A percentile compares a stretch with the other conserved stretches of the same genome.
Conservation (phyloP, 2,797 vertebrate genomes). For the Strix occidentalis region DNA sequence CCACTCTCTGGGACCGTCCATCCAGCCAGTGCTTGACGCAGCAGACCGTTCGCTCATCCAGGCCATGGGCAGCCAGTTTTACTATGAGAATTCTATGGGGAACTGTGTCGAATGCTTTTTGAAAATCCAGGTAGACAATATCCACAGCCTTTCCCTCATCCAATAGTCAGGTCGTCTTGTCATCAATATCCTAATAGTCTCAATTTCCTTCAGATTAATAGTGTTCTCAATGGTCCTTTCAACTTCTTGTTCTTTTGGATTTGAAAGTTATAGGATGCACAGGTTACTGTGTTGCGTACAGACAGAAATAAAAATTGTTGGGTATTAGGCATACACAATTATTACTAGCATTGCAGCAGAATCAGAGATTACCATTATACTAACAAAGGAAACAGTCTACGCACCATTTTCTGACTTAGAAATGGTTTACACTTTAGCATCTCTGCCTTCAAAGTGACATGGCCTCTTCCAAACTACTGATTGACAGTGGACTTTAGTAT, state of each 20-base stretch:
- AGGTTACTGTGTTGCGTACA: neutral
- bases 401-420: neutral
- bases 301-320: neutral
- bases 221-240: neutral
- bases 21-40: too few species aligned
- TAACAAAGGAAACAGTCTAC: neutral
- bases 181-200: neutral
- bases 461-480: neutral
- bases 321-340: neutral
- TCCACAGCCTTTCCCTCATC: too few species aligned
- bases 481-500: neutral
- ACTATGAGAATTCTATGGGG: too few species aligned
- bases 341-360: neutral
- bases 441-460: neutral
- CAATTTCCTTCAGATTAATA: neutral
- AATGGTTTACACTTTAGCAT: neutral
- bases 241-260: neutral
- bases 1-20: too few species aligned
- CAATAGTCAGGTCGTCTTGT: too few species aligned
- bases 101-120: too few species aligned
- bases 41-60: too few species aligned
- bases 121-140: too few species aligned
- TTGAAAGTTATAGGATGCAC: neutral
- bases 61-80: too few species aligned
- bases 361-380: neutral